Evolutionary conservation across 2,797 vertebrate genomes (phyloP).

Genomic region (Miichthys miiuy): DNA sequence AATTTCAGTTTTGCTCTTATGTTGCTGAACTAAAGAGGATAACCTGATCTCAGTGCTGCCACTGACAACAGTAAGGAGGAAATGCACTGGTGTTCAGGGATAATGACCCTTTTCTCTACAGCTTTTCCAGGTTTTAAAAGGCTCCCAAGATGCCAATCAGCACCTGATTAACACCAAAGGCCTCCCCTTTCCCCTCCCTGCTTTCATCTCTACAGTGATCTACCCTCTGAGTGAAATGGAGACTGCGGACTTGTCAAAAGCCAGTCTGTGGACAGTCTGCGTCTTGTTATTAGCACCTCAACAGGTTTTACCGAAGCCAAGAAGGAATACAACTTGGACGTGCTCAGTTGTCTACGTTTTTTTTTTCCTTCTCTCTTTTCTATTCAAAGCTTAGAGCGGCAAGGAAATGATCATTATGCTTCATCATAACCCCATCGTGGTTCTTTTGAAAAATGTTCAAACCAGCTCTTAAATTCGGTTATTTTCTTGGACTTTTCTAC

Average conservation of each 20-base stretch:
- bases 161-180: constrained; percentile 79
- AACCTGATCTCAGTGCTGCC: constrained; percentile 14
- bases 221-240: constrained; percentile 65
- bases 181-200: constrained; percentile 48
- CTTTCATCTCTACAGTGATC: constrained; percentile 73
- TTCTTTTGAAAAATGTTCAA: constrained; percentile 55
- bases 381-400: constrained; percentile 30
- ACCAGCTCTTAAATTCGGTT: constrained; percentile 54
- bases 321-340: constrained; percentile 55
- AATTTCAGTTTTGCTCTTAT: not conserved
- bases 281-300: constrained; percentile 74
- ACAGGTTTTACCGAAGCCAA: constrained; percentile 62
- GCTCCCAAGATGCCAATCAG: constrained; percentile 76
- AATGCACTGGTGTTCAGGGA: constrained; percentile 44
- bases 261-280: constrained; percentile 64
- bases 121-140: constrained; percentile 56
- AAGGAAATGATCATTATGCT: constrained; percentile 52
- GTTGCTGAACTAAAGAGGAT: constrained; percentile 17
- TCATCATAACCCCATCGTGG: constrained; percentile 38
- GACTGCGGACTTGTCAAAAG: constrained; percentile 72
- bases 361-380: not conserved
- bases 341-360: constrained; percentile 5
- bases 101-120: constrained; percentile 58
- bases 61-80: constrained; percentile 47
- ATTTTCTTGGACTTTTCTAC: constrained; percentile 55